Evolutionary conservation across 2,113 vertebrate species (phyloP), one percentile per base, ranked within the genome.

Genomic region (Channa maculata): DNA sequence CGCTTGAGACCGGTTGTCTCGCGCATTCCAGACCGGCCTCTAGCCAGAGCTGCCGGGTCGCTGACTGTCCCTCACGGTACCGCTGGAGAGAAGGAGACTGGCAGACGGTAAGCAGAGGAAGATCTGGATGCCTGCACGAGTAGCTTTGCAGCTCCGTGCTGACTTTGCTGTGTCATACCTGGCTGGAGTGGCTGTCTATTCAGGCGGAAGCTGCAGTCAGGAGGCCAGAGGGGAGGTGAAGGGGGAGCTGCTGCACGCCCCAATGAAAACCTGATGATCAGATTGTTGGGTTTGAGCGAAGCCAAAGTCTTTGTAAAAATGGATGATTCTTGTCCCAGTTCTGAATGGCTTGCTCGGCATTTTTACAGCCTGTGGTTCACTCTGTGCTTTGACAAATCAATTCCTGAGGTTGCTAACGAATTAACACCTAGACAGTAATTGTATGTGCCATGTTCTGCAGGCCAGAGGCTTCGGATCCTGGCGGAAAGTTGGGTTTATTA

Each of bases 51-150:
- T 98, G 97, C 81, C 94, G 91, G 37, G 90, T 87, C 44, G 82
- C 92, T 0, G 90, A 84, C 10, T 98, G 96, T 69, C 93, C 95
- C 37, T 70, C 88, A 3, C 79, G 77, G 57, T 96, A 94, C 86
- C 88, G 66, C 64, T 98, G 97, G 97, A 95, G 89, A 7, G 91
- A 95, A 4, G 95, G 93, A 72, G 93, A 94, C 36, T 98, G 96
- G 96, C 94, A 95, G 90, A 75, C 92, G 87, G 97, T 98, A 91
- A 97, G 96, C 65, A 4, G 43, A 63, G 60, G 24, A 39, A 49
- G 34, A 13, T 66, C 80, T 64, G 65, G 5, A 15, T 4, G 14
- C 52, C 24, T 46, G 55, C 5, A 50, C 3, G 2, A 33, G 46
- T 3, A 8, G 41, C 41, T 52, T 39, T 2, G 5, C 8, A 37